Evolutionary conservation across 2,113 vertebrate species (phyloP), one percentile per base, ranked within the genome.

Genomic region (Ictidomys tridecemlineatus): DNA sequence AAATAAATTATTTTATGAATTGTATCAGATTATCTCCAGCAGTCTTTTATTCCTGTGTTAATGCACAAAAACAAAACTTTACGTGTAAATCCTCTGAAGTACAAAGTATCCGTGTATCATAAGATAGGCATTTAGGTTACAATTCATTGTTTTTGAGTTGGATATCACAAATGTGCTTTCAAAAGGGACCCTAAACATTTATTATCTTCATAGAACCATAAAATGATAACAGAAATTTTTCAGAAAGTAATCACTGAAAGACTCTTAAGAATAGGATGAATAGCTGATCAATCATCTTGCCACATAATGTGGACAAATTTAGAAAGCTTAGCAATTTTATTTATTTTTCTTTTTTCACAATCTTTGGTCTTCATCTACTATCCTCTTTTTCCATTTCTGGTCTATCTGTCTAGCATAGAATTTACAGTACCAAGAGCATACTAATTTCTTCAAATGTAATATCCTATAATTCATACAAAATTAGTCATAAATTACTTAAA

Each of bases 1-100:
- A 94, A 84, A 28, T 8, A 74, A 93, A 28, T 92, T 87, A 96
- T 74, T 96, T 93, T 87, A 93, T 77, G 96, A 93, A 92, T 89
- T 6, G 4, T 24, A 73, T 61, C 9, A 69, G 87, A 85, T 82
- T 80, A 70, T 88, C 24, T 85, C 67, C 69, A 77, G 20, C 4
- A 67, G 28, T 69, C 37, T 95, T 84, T 51, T 95, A 34, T 91
- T 94, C 56, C n/a, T 80, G 83, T 32, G 76, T 77, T 58, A 85
- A 74, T 12, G 22, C 28, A 84, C 37, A 95, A 95, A 96, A 94
- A 22, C 5, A 88, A 94, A 95, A 67, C 22, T 69, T 85, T 42
- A 45, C 24, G 96, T 32, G 82, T 22, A 79, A 70, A 93, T 79
- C 32, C 61, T 93, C 82, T 78, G 48, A 77, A 73, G 67, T 69